Conservation (phyloP, 2,888 invertebrate genomes). For the Caenorhabditis sp. region DNA sequence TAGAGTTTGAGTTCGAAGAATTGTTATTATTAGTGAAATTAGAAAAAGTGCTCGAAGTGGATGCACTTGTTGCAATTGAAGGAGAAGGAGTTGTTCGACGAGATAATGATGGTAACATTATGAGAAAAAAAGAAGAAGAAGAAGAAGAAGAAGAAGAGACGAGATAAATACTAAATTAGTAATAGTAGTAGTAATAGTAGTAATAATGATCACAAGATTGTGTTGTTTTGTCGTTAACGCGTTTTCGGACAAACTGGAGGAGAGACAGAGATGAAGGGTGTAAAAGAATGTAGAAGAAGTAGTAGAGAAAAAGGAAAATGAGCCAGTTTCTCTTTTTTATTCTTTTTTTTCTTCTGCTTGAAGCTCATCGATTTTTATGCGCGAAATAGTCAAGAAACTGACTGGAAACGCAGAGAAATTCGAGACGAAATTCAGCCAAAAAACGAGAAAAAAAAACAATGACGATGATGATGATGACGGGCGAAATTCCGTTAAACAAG, state of each 20-base stretch:
- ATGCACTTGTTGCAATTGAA: constrained; percentile 11
- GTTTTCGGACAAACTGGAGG: not conserved
- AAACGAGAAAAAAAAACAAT: not conserved
- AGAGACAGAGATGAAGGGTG: not conserved
- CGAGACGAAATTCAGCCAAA: not conserved
- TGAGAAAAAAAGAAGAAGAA: no score
- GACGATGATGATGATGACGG: not conserved
- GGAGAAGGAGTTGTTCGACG: constrained; percentile 27
- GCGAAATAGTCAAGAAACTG: not conserved
- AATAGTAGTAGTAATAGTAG: not conserved
- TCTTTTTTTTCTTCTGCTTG: not conserved
- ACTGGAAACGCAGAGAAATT: not conserved
- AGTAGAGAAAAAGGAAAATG: not conserved
- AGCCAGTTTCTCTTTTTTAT: no score
- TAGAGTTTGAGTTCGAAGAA: not conserved
- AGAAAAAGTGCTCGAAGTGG: constrained; percentile 28
- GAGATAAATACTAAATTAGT: no score
- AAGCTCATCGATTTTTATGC: not conserved
- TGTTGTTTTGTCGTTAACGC: not conserved
- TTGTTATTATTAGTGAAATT: constrained; percentile 22
- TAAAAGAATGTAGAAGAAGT: not conserved
- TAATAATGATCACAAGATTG: not conserved
- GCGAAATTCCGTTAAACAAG: not conserved
- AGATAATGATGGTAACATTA: constrained; percentile 12
- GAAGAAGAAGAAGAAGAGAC: no score